Evolutionary conservation across 2,113 vertebrate genomes (phyloP).

Genomic region (Lepus europaeus): DNA sequence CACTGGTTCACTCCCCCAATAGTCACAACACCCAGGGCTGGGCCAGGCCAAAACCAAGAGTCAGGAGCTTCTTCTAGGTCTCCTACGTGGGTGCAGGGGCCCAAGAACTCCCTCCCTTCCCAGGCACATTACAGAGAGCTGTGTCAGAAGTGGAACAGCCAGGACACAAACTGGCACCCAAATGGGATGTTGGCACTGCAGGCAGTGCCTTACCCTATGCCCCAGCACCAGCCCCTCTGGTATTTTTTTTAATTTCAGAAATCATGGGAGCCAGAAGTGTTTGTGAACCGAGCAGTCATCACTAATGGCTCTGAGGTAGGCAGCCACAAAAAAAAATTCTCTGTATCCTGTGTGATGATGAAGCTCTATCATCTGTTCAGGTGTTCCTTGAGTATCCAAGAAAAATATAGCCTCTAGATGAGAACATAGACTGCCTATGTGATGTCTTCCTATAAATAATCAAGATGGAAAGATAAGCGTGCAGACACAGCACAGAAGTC

Average conservation of each 20-base stretch:
- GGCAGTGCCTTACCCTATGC: too few relatives aligned
- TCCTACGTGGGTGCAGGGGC: too few relatives aligned
- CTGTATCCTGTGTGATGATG: neutral
- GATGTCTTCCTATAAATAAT: neutral
- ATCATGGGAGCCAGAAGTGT: neutral
- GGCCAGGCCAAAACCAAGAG: too few relatives aligned
- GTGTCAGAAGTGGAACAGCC: too few relatives aligned
- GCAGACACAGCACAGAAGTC: neutral
- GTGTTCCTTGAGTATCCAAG: neutral
- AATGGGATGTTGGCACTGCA: too few relatives aligned
- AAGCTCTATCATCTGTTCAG: neutral
- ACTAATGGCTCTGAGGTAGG: neutral
- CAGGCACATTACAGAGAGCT: too few relatives aligned
- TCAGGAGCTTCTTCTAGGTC: too few relatives aligned
- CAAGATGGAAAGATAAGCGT: neutral
- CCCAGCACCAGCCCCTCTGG: neutral
- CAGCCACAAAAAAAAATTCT: neutral
- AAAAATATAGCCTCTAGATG: neutral
- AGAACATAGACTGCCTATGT: neutral
- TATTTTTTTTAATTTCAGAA: constrained; percentile 6
- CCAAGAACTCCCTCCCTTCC: too few relatives aligned
- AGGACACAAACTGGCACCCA: too few relatives aligned
- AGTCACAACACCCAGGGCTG: too few relatives aligned
- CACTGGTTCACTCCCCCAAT: too few relatives aligned
- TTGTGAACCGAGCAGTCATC: neutral